These are phyloP conservation scores for Hylyphantes graminicola DNA, from an alignment of 1,140 invertebrate genomes.

Conservation along the genomic window DNA sequence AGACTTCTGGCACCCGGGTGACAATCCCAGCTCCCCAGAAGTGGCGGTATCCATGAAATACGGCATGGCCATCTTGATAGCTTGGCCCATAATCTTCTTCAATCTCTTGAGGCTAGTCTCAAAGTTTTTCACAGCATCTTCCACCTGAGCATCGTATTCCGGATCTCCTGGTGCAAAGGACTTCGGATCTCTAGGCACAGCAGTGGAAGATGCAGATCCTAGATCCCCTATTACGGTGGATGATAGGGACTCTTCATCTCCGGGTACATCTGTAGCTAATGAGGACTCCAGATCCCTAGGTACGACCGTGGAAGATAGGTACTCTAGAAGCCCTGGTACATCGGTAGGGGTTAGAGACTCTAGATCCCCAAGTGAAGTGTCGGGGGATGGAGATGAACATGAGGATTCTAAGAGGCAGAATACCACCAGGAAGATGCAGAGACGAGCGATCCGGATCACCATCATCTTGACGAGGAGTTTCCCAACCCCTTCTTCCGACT, in stretches of 20 bases:
- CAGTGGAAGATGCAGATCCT: too few species aligned
- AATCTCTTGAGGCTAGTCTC: conserved; percentile 14
- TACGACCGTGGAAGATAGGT: too few species aligned
- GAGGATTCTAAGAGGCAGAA: not conserved
- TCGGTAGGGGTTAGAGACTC: too few species aligned
- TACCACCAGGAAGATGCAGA: not conserved
- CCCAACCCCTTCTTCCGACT: too few species aligned
- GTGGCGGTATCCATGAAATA: conserved; percentile 34
- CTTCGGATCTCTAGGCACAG: too few species aligned
- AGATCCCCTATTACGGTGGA: too few species aligned
- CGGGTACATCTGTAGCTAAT: too few species aligned
- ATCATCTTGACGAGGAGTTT: not conserved
- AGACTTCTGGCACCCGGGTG: conserved; percentile 7
- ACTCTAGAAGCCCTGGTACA: too few species aligned
- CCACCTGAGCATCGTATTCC: conserved; percentile 15
- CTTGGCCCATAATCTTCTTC: not conserved
- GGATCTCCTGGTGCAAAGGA: not conserved
- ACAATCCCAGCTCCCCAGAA: conserved; percentile 9
- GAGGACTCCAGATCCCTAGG: too few species aligned
- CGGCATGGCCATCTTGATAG: conserved; percentile 35
- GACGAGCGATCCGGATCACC: not conserved
- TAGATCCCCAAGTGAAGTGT: too few species aligned
- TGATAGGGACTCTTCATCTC: too few species aligned
- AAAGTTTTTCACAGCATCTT: conserved; percentile 6
- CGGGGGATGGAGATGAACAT: not conserved